phyloP scores from a whole-genome alignment of 1,140 invertebrate species.

The Bathynomus jamesi region DNA sequence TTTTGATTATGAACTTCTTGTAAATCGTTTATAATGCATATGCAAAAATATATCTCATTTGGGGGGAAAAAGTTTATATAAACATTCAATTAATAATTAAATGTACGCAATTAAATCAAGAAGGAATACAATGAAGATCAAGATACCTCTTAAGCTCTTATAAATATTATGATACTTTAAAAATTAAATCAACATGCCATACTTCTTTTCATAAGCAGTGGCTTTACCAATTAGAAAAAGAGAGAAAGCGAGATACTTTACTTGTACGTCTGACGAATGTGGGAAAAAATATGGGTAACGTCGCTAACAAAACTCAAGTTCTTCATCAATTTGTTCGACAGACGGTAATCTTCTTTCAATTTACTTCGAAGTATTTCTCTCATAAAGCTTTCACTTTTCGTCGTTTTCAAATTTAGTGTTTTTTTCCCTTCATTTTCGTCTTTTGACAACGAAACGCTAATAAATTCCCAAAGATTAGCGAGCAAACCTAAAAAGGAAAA shows the following conservation, averaged over 20 bases:
- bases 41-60: too few species aligned
- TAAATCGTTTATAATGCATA: too few species aligned
- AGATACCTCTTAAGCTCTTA: too few species aligned
- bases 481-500: not conserved
- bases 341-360: not conserved
- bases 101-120: too few species aligned
- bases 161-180: too few species aligned
- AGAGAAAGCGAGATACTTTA: constrained; percentile 2
- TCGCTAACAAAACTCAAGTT: constrained; percentile 19
- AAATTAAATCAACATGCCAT: too few species aligned
- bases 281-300: constrained; percentile 36
- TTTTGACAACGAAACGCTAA: not conserved
- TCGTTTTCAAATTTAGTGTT: not conserved
- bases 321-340: not conserved
- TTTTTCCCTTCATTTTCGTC: not conserved
- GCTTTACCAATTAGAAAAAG: too few species aligned
- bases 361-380: not conserved
- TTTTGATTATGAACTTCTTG: too few species aligned
- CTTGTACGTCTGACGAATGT: constrained; percentile 37
- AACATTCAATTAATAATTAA: too few species aligned
- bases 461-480: not conserved
- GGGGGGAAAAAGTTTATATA: too few species aligned
- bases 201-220: too few species aligned
- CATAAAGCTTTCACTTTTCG: not conserved
- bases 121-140: too few species aligned